A percentile compares a stretch with the other conserved stretches of the same genome.
Conservation (phyloP, 2,797 vertebrate genomes). For the Sternarchorhynchus goeldii region DNA sequence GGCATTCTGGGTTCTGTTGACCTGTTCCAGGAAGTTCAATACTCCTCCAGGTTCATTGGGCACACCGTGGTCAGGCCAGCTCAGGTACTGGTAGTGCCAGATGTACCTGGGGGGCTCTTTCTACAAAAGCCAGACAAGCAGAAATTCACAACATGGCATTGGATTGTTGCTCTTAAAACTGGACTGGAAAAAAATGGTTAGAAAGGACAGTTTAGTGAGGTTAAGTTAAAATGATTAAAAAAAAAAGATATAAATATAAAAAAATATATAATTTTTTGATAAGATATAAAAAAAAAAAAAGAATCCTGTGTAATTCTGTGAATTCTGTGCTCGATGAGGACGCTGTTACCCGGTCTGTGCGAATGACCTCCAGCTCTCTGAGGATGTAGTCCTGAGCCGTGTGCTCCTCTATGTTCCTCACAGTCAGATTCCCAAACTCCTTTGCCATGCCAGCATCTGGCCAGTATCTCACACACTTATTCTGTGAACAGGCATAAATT, state of each 20-base stretch:
- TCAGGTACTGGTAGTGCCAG: constrained; percentile 88
- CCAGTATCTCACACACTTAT: constrained; percentile 89
- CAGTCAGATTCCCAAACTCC: constrained; percentile 76
- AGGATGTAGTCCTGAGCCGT: constrained; percentile 83
- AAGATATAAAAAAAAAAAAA: no score
- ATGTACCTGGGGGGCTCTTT: constrained; percentile 77
- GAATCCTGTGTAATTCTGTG: not conserved
- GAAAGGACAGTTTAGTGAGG: not conserved
- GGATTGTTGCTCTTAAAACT: not conserved
- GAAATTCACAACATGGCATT: not conserved
- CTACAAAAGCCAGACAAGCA: constrained; percentile 60
- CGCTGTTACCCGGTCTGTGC: constrained; percentile 75
- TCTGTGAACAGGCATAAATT: constrained; percentile 67
- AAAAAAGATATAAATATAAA: no score
- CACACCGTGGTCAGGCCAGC: constrained; percentile 90
- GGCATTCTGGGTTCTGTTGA: constrained; percentile 80
- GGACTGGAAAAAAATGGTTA: not conserved
- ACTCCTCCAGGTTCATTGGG: constrained; percentile 85
- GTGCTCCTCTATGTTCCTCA: constrained; percentile 77
- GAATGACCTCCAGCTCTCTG: constrained; percentile 81
- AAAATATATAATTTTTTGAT: no score
- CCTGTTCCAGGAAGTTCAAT: constrained; percentile 85
- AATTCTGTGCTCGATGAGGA: constrained; percentile 2
- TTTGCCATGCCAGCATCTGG: constrained; percentile 75
- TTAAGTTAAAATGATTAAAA: not conserved